phyloP scores from a whole-genome alignment of 2,888 invertebrate species.

The Agrochola macilenta region DNA sequence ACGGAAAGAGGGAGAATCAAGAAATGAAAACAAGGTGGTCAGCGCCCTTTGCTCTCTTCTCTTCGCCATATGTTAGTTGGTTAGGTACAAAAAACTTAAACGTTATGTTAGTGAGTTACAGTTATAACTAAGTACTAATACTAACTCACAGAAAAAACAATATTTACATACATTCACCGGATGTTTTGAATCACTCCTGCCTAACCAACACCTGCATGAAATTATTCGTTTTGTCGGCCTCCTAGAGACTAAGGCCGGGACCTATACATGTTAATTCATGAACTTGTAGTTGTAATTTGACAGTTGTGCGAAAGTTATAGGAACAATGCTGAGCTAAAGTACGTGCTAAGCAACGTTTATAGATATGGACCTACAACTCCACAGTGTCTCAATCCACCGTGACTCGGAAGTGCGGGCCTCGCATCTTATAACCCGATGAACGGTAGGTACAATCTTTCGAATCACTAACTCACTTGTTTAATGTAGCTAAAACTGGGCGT shows the following conservation, averaged over 20 bases:
- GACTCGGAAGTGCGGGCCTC: neutral
- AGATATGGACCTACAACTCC: neutral
- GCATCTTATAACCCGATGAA: neutral
- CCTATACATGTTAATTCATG: neutral
- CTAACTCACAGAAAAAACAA: too few species aligned
- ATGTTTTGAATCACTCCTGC: too few species aligned
- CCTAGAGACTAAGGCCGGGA: too few species aligned
- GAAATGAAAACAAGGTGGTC: too few species aligned
- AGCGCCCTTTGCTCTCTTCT: too few species aligned
- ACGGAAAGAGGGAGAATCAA: too few species aligned
- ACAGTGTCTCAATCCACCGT: neutral
- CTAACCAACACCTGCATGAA: too few species aligned
- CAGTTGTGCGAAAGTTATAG: neutral
- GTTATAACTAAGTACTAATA: too few species aligned
- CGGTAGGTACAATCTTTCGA: neutral
- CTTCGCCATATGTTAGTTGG: too few species aligned
- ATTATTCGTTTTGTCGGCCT: neutral
- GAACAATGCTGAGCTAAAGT: neutral
- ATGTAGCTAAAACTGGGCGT: constrained; percentile 14
- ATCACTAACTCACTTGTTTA: constrained; percentile 16
- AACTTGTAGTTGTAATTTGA: neutral
- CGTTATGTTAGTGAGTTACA: too few species aligned
- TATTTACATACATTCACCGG: too few species aligned
- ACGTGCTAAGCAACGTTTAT: neutral
- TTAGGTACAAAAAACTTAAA: too few species aligned